Evolutionary conservation across 1,140 invertebrate species (phyloP), one percentile per base, ranked within the genome.

Genomic region (Drosophila simulans): DNA sequence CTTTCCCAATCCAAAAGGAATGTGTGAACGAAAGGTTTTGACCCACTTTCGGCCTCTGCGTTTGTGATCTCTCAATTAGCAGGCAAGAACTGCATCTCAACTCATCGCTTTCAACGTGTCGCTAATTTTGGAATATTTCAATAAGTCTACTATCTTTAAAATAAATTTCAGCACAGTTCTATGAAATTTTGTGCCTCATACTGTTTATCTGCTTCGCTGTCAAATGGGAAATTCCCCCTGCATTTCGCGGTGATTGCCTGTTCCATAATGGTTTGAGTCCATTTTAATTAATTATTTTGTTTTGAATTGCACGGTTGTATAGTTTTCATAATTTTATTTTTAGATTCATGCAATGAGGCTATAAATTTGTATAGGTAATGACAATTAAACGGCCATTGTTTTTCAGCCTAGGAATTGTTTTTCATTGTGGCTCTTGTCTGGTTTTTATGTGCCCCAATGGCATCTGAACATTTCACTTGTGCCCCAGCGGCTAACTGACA

Each of bases 61-160:
- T 17, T 37, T 27, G 5, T 70, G 43, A 70, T 57, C 35, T 8
- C 35, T 48, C 43, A 70, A 69, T 70, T 49, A 70, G 52, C 42
- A n/a, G 17, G 22, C 17, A 34, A n/a, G 40, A 59, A 37, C 34
- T 45, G 39, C 20, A 27, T 45, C 15, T 40, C 12, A 37, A 8
- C 11, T 20, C 7, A 31, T 1, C 31, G 31, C 31, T 34, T 37
- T 46, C 22, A 11, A 45, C 64, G 59, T 69, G 59, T 5, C 34
- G 7, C 8, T 31, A 8, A 31, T 8, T 22, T 37, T 55, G 13
- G 34, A 69, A 5, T 5, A n/a, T 39, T 13, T n/a, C 12, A 39
- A 39, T 5, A n/a, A 40, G 1, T 5, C n/a, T 40, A 7, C 3
- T 40, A 15, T 15, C 8, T 15, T 15, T 8, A 15, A 42, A 15